Percentiles rank a stretch among this genome's conserved stretches.
Conservation (phyloP, 2,797 vertebrate species). For the Champsocephalus esox region DNA sequence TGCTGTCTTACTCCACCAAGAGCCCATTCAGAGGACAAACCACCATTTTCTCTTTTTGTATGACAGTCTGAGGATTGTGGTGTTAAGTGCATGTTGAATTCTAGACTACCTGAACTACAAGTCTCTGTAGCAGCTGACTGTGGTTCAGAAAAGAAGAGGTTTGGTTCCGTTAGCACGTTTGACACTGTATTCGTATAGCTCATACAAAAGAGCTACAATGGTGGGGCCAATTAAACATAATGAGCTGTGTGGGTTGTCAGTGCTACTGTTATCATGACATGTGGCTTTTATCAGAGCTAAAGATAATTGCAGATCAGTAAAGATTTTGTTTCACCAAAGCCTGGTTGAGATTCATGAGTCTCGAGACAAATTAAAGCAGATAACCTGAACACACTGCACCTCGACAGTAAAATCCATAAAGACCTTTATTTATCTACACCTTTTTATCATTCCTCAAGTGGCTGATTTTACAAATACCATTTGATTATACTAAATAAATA, state of each 20-base stretch:
- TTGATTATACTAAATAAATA: neutral
- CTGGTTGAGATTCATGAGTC: neutral
- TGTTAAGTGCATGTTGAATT: constrained; percentile 35
- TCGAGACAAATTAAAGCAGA: neutral
- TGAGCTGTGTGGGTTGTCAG: constrained; percentile 28
- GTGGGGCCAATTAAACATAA: constrained; percentile 35
- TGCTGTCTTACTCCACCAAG: constrained; percentile 34
- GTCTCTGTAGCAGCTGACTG: constrained; percentile 6
- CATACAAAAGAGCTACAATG: constrained; percentile 11
- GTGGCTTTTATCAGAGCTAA: neutral
- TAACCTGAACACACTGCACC: neutral
- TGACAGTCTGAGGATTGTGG: constrained; percentile 11
- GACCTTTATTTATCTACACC: neutral
- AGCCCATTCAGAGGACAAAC: constrained; percentile 29
- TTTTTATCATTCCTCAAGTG: neutral
- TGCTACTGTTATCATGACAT: neutral
- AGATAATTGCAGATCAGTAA: constrained; percentile 16
- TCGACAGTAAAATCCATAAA: neutral
- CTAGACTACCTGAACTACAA: constrained; percentile 7
- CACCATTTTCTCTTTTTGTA: constrained; percentile 22
- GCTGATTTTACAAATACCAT: neutral
- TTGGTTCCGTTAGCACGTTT: constrained; percentile 12
- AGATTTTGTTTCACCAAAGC: neutral
- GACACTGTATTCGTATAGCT: constrained; percentile 7
- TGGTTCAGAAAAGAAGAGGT: constrained; percentile 14